Base-by-base conservation (phyloP, 2,888 invertebrate species). In the Epicampocera succincta region DNA sequence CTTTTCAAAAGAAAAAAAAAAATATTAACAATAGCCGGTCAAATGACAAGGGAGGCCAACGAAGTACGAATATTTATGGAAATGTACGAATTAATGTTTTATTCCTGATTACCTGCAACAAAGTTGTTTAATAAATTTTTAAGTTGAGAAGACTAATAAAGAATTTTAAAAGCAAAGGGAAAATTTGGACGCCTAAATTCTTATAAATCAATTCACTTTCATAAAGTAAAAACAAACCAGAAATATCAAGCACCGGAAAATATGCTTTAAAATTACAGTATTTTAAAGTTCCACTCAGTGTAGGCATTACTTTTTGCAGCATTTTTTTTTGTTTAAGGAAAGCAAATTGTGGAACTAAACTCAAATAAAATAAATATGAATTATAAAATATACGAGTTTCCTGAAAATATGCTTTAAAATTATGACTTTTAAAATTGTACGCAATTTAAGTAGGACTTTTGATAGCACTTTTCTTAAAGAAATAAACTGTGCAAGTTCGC, bases 21-120 rank as follows among this genome's bases (percentile, higher is more conserved):
- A 17, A 40, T n/a, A 29, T 50, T 46, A 66, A 74, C 68, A 74
- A 78, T 63, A 48, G 74, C 38, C 44, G 17, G 52, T 12, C 25
- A 68, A 63, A 63, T 58, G 56, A 29, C 25, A 50, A 46, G 58
- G 65, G 69, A 42, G 73, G 46, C 13, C 19, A 25, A n/a, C 50
- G 21, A 15, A 71, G 58, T 50, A 74, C 2, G 25, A 2, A 33
- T 6, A 65, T 46, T 73, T 63, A 80, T 76, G 76, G 48, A 63
- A 80, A 74, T 69, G 46, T 42, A 15, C 21, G 63, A 72, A 77
- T 68, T 72, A 76, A 71, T 54, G 25, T 76, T 75, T 66, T 66
- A 77, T 72, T 54, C 72, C 68, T 69, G 81, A 77, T 81, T 77
- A 73, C 66, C 81, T 79, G 56, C 12, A 42, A 58, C 44, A 78